A percentile compares a stretch with the other conserved stretches of the same genome.
Evolutionary conservation across 2,888 invertebrate genomes (phyloP).

Genomic region (Andrena haemorrhoa): DNA sequence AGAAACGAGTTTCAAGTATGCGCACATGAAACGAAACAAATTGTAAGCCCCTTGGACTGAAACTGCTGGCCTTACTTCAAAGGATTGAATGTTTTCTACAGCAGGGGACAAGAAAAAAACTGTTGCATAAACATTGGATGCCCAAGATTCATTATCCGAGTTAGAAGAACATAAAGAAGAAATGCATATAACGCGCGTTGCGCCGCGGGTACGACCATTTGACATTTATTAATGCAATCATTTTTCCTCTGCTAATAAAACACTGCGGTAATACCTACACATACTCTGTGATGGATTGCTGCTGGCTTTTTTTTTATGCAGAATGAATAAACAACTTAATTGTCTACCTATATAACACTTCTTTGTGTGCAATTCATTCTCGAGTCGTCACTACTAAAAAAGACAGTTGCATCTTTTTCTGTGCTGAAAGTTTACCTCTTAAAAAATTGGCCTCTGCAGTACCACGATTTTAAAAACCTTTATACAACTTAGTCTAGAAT

Average conservation of each 20-base stretch:
- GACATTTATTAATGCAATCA: constrained; percentile 1
- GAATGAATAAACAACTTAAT: no score
- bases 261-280: not conserved
- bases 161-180: not conserved
- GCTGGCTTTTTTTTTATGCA: not conserved
- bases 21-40: not conserved
- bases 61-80: not conserved
- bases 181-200: not conserved
- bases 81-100: not conserved
- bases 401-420: no score
- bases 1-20: not conserved
- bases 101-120: not conserved
- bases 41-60: not conserved
- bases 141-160: not conserved
- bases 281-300: not conserved
- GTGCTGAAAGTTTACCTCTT: no score
- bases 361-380: no score
- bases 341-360: no score
- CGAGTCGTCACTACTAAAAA: no score
- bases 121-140: not conserved
- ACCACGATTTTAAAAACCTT: no score
- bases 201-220: not conserved
- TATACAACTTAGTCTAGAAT: no score
- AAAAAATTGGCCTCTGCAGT: no score
- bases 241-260: not conserved